phyloP scores from a whole-genome alignment of 30 jellyfish, hydroid and myxozoan genomes.

The Sanderia malayensis region DNA sequence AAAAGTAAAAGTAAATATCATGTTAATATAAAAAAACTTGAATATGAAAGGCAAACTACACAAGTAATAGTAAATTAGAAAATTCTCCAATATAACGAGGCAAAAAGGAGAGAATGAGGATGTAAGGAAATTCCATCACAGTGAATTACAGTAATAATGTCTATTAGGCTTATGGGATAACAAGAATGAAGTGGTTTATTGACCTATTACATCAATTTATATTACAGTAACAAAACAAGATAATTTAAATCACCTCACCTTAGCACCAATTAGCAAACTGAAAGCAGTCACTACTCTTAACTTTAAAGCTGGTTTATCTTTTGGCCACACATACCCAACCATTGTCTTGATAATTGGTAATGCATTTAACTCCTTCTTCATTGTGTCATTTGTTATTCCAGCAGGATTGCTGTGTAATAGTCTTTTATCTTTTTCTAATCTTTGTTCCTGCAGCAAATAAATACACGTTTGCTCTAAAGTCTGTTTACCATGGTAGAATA shows the following conservation, averaged over 20 bases:
- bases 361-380: constrained; percentile 69
- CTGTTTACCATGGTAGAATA: too few relatives aligned
- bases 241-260: constrained; percentile 35
- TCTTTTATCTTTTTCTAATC: constrained; percentile 55
- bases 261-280: constrained; percentile 86
- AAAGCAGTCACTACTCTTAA: constrained; percentile 91
- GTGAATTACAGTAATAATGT: background rate
- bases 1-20: background rate
- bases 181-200: background rate
- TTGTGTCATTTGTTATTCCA: constrained; percentile 51
- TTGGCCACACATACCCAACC: constrained; percentile 92
- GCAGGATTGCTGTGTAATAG: constrained; percentile 62
- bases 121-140: background rate
- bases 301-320: constrained; percentile 85
- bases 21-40: background rate
- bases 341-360: constrained; percentile 78
- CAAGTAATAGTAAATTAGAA: background rate
- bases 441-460: too few relatives aligned
- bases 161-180: too few relatives aligned
- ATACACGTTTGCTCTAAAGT: too few relatives aligned
- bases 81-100: background rate
- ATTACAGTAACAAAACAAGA: background rate
- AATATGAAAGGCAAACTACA: too few relatives aligned
- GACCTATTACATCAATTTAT: background rate
- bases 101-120: background rate